phyloP scores from a whole-genome alignment of 2,113 vertebrate species.

The Malurus elegans region DNA sequence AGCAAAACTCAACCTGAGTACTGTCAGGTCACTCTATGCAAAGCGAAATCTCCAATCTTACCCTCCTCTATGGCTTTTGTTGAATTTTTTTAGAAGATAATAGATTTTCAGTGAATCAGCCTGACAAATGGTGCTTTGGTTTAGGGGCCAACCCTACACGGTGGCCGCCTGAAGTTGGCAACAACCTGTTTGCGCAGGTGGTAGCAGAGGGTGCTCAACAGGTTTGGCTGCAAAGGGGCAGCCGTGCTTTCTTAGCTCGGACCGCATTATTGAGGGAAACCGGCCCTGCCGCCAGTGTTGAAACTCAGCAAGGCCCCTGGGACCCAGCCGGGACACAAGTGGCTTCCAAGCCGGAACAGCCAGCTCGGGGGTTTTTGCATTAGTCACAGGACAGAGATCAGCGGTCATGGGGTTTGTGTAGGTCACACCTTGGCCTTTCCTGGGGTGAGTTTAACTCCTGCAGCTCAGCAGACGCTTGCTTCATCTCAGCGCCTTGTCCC shows the following conservation, averaged over 20 bases:
- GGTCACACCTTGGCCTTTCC: not conserved
- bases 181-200: not conserved
- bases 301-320: not conserved
- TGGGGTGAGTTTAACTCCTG: not conserved
- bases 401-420: not conserved
- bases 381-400: not conserved
- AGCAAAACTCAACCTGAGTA: not conserved
- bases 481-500: not conserved
- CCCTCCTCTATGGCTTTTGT: not conserved
- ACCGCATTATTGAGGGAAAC: not conserved
- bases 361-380: not conserved
- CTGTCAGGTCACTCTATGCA: not conserved
- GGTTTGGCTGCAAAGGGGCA: not conserved
- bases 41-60: not conserved
- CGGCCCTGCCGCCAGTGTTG: not conserved
- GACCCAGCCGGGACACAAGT: not conserved
- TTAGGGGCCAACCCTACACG: not conserved
- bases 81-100: not conserved
- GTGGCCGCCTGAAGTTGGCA: not conserved
- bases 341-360: not conserved
- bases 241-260: not conserved
- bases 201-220: not conserved
- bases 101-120: not conserved
- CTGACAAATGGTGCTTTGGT: not conserved
- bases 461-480: not conserved